Evolutionary conservation across 2,113 vertebrate species (phyloP), one percentile per base, ranked within the genome.

Genomic region (Onychorhynchus coronatus): DNA sequence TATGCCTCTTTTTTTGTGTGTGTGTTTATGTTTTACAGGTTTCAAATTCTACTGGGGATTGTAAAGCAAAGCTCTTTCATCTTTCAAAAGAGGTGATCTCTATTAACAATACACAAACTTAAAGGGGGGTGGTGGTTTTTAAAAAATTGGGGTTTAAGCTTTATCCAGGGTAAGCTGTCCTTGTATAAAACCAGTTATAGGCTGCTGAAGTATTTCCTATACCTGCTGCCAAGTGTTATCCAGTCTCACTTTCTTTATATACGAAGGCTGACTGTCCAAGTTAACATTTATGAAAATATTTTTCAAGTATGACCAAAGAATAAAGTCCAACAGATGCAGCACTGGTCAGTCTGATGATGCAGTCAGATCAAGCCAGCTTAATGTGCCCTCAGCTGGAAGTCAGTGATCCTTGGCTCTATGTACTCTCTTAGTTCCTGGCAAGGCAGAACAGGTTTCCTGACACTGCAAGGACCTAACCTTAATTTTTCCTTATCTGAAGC

Each of bases 51-150:
- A 98, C 98, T 85, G 97, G 83, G 77, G 97, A 98, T 79, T 99
- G 99, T 96, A 98, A 98, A 85, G 98, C 99, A 96, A 98, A 98
- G 94, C 98, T 99, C 89, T 99, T 99, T 97, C 96, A 98, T 97
- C 97, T 99, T 97, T 99, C 99, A 97, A 98, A 98, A 97, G 98
- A 99, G 99, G 99, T 99, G 97, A 96, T 84, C 92, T 94, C 39
- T 91, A 85, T 80, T 91, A 95, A 92, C 76, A 89, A 27, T 85
- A 80, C 1, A 3, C 82, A 81, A 84, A 77, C 76, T 82, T 84
- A 72, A 74, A 86, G 80, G 31, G 33, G 41, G 53, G 33, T 6
- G 17, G 55, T 72, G 76, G 11, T n/a, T 82, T 81, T 62, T 65
- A 30, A 85, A 75, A 88, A 95, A 71, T 31, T 58, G 67, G 63